Evolutionary conservation across 2,113 vertebrate genomes (phyloP).

Genomic region (Leptobrachium ailaonicum): DNA sequence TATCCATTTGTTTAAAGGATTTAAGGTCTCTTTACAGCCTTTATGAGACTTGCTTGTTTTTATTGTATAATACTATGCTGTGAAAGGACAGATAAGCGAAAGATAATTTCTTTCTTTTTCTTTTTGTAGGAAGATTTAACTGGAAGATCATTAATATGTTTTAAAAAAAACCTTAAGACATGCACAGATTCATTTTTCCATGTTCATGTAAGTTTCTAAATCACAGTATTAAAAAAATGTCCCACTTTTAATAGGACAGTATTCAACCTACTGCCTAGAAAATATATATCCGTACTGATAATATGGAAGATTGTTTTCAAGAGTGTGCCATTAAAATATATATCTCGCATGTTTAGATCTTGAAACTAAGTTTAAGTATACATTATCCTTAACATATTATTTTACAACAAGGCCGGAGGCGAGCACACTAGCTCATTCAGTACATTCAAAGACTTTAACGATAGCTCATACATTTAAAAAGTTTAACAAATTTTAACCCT

Average conservation of each 20-base stretch:
- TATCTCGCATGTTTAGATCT: neutral
- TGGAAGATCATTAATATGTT: constrained; percentile 4
- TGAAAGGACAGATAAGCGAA: constrained; percentile 62
- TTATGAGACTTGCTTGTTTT: constrained; percentile 59
- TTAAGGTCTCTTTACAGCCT: constrained; percentile 62
- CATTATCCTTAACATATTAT: too few relatives aligned
- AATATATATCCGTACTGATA: neutral
- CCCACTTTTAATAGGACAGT: neutral
- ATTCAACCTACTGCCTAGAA: neutral
- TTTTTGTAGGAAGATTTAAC: neutral
- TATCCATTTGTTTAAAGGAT: constrained; percentile 74
- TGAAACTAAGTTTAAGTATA: too few relatives aligned
- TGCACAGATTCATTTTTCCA: neutral
- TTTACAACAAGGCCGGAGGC: too few relatives aligned
- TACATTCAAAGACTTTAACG: too few relatives aligned
- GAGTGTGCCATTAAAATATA: neutral
- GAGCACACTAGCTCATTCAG: too few relatives aligned
- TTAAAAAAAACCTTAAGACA: neutral
- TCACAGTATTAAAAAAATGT: neutral
- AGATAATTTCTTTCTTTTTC: constrained; percentile 48
- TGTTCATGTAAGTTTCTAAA: neutral
- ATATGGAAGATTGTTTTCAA: neutral
- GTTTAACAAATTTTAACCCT: too few relatives aligned
- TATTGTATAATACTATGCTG: constrained; percentile 59
- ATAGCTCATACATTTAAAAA: too few relatives aligned